Evolutionary conservation across 92 coral and sea anemone genomes (phyloP), one percentile per base, ranked within the genome.

Genomic region (Hydrozoanthus gracilis): DNA sequence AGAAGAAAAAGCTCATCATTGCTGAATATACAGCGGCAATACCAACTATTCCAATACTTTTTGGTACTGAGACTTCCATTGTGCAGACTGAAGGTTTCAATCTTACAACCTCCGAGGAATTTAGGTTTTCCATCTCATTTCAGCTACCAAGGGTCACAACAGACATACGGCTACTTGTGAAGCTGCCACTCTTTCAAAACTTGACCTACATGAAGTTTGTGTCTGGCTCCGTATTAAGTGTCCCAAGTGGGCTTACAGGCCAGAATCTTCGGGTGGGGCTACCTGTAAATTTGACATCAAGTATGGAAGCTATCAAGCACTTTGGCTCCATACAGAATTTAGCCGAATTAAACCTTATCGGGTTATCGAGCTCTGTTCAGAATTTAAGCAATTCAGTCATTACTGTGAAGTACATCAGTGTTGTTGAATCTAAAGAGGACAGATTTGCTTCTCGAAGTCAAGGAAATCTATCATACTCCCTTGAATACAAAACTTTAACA

Each of bases 121-220:
- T 95, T 9, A 72, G 47, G 6, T 71, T 95, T n/a, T 5, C 71
- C 48, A 87, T 88, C 50, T 82, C 86, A 15, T 88, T 96, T 20
- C 76, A 78, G 15, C 46, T 95, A 39, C 99, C 99, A 0, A 93
- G 93, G 62, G 64, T 96, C 64, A 93, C 98, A 16, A 88, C 95
- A 67, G 80, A 89, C 46, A 18, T 96, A 45, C 82, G 83, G 52
- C 90, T 95, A 7, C 50, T 46, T 12, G 76, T 96, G 1, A 54
- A 46, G 5, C 76, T 95, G 65, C 98, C 97, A 8, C 56, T 79
- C 0, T 96, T 95, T 66, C 75, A 51, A 58, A 83, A 79, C 18
- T 80, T 91, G 45, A 88, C 94, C 35, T 93, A 95, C 8, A 77
- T 96, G 88, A 76, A 73, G 65, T 90, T 92, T 78, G 45, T 87